A percentile compares a stretch with the other conserved stretches of the same genome.
Conservation (phyloP, 2,113 vertebrate species). For the Phyllostomus discolor region DNA sequence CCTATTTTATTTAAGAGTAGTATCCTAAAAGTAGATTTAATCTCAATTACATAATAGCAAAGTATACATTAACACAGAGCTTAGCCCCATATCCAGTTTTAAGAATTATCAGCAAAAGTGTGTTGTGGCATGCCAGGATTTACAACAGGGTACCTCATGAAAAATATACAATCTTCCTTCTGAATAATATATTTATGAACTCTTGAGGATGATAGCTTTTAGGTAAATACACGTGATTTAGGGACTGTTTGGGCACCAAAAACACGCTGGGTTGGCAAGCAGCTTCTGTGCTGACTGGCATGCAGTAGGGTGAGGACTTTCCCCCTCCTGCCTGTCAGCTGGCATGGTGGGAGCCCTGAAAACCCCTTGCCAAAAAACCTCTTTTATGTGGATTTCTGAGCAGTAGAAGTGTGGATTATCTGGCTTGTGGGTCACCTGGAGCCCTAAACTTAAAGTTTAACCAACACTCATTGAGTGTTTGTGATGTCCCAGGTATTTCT, state of each 20-base stretch:
- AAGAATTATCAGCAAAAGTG: neutral
- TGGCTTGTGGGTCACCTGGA: neutral
- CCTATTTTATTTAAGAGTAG: neutral
- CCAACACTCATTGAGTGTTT: neutral
- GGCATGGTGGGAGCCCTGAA: rapidly evolving
- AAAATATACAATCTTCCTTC: conserved; percentile 43
- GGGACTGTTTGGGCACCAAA: neutral
- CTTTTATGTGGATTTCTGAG: neutral
- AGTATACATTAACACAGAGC: neutral
- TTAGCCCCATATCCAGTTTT: neutral
- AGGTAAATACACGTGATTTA: conserved; percentile 36
- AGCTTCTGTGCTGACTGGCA: too few species aligned
- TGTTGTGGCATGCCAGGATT: conserved; percentile 12
- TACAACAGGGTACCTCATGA: conserved; percentile 2
- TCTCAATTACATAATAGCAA: neutral
- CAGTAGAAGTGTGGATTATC: neutral
- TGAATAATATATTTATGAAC: conserved; percentile 43
- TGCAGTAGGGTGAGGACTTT: too few species aligned
- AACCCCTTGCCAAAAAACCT: rapidly evolving
- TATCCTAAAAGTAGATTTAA: neutral
- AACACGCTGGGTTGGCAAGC: neutral
- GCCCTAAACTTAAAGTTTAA: neutral
- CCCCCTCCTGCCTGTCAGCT: neutral
- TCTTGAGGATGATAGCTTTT: conserved; percentile 4
- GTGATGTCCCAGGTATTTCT: neutral